Percentiles rank a stretch among this genome's conserved stretches.
Evolutionary conservation across 2,888 invertebrate species (phyloP).

Genomic region (Hirtodrosophila duncani): DNA sequence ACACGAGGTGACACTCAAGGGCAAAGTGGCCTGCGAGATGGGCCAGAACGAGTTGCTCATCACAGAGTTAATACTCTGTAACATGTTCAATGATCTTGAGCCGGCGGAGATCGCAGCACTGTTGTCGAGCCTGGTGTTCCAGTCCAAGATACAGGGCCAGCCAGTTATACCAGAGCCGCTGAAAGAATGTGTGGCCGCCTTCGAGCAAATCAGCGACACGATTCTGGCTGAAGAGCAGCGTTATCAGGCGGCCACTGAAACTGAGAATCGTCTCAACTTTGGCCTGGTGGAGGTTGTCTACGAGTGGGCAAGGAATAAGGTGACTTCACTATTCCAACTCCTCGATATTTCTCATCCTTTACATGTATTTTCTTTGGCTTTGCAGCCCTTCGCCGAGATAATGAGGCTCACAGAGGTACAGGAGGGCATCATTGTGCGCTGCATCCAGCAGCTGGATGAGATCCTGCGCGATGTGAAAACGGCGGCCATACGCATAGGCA

Average conservation of each 20-base stretch:
- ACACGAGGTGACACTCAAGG: slow-evolving; percentile 87
- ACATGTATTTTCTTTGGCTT: background rate
- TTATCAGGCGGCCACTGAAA: slow-evolving; percentile 69
- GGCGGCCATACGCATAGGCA: slow-evolving; percentile 95
- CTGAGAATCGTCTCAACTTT: slow-evolving; percentile 87
- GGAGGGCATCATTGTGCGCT: slow-evolving; percentile 98
- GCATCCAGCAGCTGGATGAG: slow-evolving; percentile 97
- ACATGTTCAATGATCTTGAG: slow-evolving; percentile 90
- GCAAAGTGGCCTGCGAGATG: slow-evolving; percentile 92
- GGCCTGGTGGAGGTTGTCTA: slow-evolving; percentile 96
- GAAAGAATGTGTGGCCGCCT: slow-evolving; percentile 83
- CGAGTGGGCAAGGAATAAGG: slow-evolving; percentile 95
- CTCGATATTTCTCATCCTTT: background rate
- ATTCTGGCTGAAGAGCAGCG: slow-evolving; percentile 83
- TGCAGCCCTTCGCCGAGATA: slow-evolving; percentile 93
- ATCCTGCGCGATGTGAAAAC: slow-evolving; percentile 91
- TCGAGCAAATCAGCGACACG: slow-evolving; percentile 84
- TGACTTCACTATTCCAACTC: slow-evolving; percentile 60
- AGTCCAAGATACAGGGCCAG: slow-evolving; percentile 85
- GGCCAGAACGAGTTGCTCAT: slow-evolving; percentile 93
- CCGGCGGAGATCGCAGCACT: slow-evolving; percentile 96
- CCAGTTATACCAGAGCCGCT: slow-evolving; percentile 78
- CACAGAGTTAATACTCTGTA: slow-evolving; percentile 94
- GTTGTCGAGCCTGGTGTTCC: slow-evolving; percentile 94
- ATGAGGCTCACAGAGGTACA: slow-evolving; percentile 95